Percentiles rank a stretch among this genome's conserved stretches.
phyloP scores from a whole-genome alignment of 1,140 invertebrate genomes.

The Drosophila aff. region DNA sequence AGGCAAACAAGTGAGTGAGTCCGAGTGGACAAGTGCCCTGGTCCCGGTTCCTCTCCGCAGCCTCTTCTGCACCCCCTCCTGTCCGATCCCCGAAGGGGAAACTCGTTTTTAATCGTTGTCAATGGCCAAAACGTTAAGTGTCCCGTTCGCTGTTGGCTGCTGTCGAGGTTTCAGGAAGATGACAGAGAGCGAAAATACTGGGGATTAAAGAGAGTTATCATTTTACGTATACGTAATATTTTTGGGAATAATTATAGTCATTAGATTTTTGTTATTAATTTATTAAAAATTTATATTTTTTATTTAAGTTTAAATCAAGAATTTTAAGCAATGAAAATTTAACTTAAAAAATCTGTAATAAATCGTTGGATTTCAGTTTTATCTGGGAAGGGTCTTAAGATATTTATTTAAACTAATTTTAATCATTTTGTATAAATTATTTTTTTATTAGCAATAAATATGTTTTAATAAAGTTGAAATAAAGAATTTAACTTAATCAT shows the following conservation, averaged over 20 bases:
- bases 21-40: constrained; percentile 61
- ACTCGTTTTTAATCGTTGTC: constrained; percentile 83
- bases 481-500: no score
- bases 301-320: no score
- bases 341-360: no score
- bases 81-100: constrained; percentile 22
- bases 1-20: constrained; percentile 47
- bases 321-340: no score
- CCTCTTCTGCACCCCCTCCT: not conserved
- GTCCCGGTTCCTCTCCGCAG: constrained; percentile 47
- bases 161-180: constrained; percentile 46
- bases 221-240: not conserved
- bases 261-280: no score
- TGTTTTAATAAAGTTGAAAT: no score
- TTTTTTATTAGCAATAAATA: no score
- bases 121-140: constrained; percentile 81
- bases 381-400: no score
- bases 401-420: no score
- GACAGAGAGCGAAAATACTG: not conserved
- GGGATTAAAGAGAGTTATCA: not conserved
- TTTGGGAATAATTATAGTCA: not conserved
- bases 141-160: constrained; percentile 66
- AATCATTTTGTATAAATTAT: no score
- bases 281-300: no score
- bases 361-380: no score